Evolutionary conservation across 1,140 invertebrate genomes (phyloP), one percentile per base, ranked within the genome.

Genomic region (Oscheius sp.): DNA sequence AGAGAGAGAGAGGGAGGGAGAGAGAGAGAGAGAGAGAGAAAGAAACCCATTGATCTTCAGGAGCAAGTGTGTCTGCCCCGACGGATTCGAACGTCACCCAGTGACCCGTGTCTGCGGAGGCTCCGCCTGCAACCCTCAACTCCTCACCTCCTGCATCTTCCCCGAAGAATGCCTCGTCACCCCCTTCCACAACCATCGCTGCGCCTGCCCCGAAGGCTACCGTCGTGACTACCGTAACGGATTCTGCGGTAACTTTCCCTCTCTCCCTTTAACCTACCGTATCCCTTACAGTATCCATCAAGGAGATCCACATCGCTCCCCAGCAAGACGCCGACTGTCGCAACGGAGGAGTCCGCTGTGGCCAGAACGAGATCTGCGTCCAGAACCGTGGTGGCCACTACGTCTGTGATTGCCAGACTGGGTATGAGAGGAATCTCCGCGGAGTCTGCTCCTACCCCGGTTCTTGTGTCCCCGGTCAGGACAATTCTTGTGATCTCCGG

Each of bases 81-180:
- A 70, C 26, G 71, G 72, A 42, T 83, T 83, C 70, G 64, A 77
- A 46, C 75, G 83, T 26, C 82, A 83, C 73, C 82, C 82, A 46
- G 49, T 79, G 18, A 84, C 82, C 31, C 73, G 74, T 31, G 79
- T 83, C 28, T 83, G 82, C 74, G 82, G 82, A 34, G 82, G 81
- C 26, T 77, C 80, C 23, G 67, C 79, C 32, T 83, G 81, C 78
- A 78, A 78, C 59, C 70, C 72, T 29, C 80, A 82, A 73, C 61
- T 83, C 3, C 52, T 71, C 4, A 83, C 82, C n/a, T 84, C 83
- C 3, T 83, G 82, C 46, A 80, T 79, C 18, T 49, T 79, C 69
- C 82, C 83, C 10, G 82, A 83, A 73, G 55, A 82, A 2, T 82
- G 81, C 61, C 58, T 55, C 18, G 42, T 73, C 32, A 81, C 80